phyloP scores from a whole-genome alignment of 2,888 invertebrate species.

The Stomorhina lunata region DNA sequence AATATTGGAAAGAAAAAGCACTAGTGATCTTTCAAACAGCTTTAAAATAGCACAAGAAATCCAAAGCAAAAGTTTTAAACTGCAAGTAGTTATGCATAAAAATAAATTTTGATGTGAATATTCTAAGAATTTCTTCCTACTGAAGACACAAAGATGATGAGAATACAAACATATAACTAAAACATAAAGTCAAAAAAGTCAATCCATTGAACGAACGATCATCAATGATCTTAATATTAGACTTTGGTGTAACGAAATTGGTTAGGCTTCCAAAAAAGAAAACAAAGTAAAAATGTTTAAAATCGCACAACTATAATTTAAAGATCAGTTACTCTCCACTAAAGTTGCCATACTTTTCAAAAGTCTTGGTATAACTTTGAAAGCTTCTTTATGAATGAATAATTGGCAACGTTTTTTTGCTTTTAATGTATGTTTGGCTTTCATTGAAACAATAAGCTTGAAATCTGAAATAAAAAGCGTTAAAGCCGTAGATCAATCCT shows the following conservation, averaged over 20 bases:
- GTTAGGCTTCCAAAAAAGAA: constrained; percentile 32
- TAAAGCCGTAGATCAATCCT: constrained; percentile 66
- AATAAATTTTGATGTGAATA: constrained; percentile 17
- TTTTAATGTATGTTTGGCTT: constrained; percentile 2
- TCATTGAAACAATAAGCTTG: constrained; percentile 21
- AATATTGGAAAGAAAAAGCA: constrained; percentile 29
- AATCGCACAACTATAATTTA: constrained; percentile 41
- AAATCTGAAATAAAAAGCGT: constrained; percentile 56
- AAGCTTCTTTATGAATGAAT: neutral
- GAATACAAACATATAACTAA: neutral
- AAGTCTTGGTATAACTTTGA: neutral
- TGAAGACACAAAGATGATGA: neutral
- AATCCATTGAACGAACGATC: too few relatives aligned
- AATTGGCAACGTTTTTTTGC: constrained; percentile 26
- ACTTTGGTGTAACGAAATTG: constrained; percentile 59
- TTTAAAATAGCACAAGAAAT: constrained; percentile 38
- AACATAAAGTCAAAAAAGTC: constrained; percentile 57
- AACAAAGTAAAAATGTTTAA: neutral
- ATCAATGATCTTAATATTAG: constrained; percentile 56
- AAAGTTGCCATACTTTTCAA: constrained; percentile 42
- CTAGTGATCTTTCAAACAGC: constrained; percentile 27
- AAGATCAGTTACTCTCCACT: neutral
- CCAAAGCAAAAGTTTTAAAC: neutral
- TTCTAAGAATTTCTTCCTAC: constrained; percentile 56
- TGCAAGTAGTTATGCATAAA: constrained; percentile 30